phyloP scores from a whole-genome alignment of 2,888 invertebrate genomes.

The Euzophera pinguis region DNA sequence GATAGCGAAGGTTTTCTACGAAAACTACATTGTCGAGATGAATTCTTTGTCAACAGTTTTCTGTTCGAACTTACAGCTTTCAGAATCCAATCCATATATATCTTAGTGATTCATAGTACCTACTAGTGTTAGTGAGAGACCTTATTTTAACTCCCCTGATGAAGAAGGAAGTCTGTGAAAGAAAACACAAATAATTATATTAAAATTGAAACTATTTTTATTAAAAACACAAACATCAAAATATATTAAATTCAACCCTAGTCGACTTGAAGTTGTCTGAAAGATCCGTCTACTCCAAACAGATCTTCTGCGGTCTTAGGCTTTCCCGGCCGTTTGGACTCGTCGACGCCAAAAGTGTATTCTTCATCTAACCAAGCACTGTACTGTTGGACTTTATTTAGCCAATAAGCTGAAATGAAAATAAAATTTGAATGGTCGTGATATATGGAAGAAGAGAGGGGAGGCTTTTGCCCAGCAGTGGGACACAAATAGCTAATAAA shows the following conservation, averaged over 20 bases:
- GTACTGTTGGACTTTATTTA: conserved; percentile 61
- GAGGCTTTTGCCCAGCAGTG: no score
- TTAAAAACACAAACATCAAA: background rate
- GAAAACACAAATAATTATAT: no score
- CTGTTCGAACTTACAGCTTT: no score
- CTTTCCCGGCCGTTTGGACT: conserved; percentile 65
- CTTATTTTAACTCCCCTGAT: background rate
- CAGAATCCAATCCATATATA: no score
- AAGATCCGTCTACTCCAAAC: conserved; percentile 65
- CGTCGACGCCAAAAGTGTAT: conserved; percentile 60
- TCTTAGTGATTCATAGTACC: no score
- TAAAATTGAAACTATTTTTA: background rate
- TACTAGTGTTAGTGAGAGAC: background rate
- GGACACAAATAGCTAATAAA: no score
- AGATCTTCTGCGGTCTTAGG: conserved; percentile 62
- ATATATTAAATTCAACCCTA: conserved; percentile 13
- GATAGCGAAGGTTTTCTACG: no score
- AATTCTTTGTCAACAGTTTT: no score
- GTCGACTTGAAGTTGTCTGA: conserved; percentile 44
- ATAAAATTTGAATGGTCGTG: no score
- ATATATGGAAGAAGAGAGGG: no score
- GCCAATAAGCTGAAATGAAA: conserved; percentile 49
- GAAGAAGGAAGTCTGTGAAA: no score
- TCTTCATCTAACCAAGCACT: conserved; percentile 68
- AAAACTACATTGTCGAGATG: no score